phyloP scores from a whole-genome alignment of 2,797 vertebrate genomes.

The Pantherophis alleghaniensis region DNA sequence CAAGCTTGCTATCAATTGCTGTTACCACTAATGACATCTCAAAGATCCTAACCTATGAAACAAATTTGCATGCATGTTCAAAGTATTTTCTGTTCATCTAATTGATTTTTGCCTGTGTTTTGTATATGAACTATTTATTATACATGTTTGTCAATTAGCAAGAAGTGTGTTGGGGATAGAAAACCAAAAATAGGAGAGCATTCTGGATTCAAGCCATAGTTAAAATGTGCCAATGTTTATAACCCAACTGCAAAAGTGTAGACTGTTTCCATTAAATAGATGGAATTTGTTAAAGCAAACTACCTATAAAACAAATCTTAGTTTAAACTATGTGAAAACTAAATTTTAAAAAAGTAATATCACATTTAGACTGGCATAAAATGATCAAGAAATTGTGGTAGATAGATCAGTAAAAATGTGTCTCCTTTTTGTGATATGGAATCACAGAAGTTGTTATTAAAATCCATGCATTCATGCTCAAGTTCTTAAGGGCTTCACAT shows the following conservation, averaged over 20 bases:
- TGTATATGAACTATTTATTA: background rate
- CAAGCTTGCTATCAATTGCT: background rate
- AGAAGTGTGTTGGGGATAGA: background rate
- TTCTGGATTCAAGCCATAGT: background rate
- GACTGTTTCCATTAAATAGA: background rate
- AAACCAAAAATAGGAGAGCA: background rate
- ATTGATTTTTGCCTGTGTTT: background rate
- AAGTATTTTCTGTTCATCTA: background rate
- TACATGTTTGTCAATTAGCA: background rate
- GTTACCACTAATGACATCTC: background rate
- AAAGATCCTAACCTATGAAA: background rate
- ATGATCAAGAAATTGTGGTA: background rate
- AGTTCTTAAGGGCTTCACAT: background rate
- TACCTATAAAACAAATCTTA: background rate
- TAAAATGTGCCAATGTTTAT: background rate
- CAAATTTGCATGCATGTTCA: background rate
- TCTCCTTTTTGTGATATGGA: background rate
- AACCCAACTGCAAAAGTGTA: background rate
- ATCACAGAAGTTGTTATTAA: background rate
- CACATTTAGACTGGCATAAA: background rate
- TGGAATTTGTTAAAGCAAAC: background rate
- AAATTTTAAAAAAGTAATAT: background rate
- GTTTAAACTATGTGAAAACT: background rate
- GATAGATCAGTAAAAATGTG: background rate
- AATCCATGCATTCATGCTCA: background rate